Percentiles rank a stretch among this genome's conserved stretches.
Evolutionary conservation across 1,140 invertebrate species (phyloP).

Genomic region (Nasonia giraulti): DNA sequence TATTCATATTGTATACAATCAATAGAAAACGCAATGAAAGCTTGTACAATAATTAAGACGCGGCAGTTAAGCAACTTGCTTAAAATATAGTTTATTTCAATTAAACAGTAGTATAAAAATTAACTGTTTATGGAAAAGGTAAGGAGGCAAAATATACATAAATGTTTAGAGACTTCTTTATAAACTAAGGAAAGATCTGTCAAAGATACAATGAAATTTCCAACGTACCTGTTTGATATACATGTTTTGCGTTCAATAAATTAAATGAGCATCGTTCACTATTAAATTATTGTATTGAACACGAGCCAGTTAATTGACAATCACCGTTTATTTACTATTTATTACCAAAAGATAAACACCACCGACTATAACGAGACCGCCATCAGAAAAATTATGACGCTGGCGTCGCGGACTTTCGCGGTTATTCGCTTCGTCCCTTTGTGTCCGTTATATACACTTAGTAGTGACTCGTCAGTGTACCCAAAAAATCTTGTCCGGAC

Average conservation of each 20-base stretch:
- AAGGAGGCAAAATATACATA: background rate
- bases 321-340: constrained; percentile 46
- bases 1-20: background rate
- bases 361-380: constrained; percentile 20
- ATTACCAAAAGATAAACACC: no score
- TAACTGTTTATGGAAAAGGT: background rate
- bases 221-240: constrained; percentile 51
- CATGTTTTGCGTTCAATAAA: constrained; percentile 39
- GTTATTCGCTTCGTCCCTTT: no score
- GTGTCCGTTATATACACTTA: no score
- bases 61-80: background rate
- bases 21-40: background rate
- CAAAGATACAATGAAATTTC: background rate
- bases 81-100: no score
- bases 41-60: background rate
- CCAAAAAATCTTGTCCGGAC: no score
- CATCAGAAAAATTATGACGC: constrained; percentile 42
- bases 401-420: background rate
- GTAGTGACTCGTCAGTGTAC: no score
- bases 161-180: background rate
- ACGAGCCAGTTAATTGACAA: background rate
- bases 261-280: constrained; percentile 48
- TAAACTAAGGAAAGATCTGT: background rate
- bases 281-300: background rate
- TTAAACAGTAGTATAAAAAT: background rate